Evolutionary conservation across 1,140 invertebrate species (phyloP), one percentile per base, ranked within the genome.

Genomic region (Triops longicaudatus): DNA sequence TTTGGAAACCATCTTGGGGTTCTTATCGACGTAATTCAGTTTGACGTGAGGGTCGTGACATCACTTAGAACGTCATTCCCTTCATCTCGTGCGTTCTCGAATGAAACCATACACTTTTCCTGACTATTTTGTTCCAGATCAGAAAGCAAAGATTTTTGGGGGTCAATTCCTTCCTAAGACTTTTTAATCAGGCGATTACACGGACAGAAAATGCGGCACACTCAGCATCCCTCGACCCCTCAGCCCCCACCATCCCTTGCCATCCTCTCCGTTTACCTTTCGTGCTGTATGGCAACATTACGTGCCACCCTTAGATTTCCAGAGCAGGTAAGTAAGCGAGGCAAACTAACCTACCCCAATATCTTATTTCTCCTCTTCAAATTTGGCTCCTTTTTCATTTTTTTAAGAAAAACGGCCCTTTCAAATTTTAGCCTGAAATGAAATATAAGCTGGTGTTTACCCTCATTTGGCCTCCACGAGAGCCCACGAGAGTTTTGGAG

Each of bases 41-140:
- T 22, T 63, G 50, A 63, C 50, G 50, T 63, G 50, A 63, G 50
- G 50, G 50, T 63, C 50, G 50, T 63, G 50, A 63, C 50, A 63
- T 22, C 50, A 63, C n/a, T 63, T 63, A 63, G 14, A 63, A 1
- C 50, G 50, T 63, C 50, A 63, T 63, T 22, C 50, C 50, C 22
- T 63, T 22, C 50, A 17, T 63, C 50, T 17, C 22, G 50, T 22
- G 50, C 22, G 14, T 22, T 63, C 22, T 63, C 50, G 22, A 63
- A 63, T 22, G 50, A 63, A 63, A 63, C 50, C n/a, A 63, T 63
- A 63, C 6, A 63, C 50, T 14, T 63, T 63, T 22, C 22, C 22
- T 22, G 0, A 7, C 31, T 37, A 37, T 63, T 63, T 9, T 22
- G 14, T 63, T 63, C 50, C 50, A 63, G 50, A 63, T 63, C 50